Conservation (phyloP, 2,797 vertebrate genomes). For the Sebastes melanostomus region DNA sequence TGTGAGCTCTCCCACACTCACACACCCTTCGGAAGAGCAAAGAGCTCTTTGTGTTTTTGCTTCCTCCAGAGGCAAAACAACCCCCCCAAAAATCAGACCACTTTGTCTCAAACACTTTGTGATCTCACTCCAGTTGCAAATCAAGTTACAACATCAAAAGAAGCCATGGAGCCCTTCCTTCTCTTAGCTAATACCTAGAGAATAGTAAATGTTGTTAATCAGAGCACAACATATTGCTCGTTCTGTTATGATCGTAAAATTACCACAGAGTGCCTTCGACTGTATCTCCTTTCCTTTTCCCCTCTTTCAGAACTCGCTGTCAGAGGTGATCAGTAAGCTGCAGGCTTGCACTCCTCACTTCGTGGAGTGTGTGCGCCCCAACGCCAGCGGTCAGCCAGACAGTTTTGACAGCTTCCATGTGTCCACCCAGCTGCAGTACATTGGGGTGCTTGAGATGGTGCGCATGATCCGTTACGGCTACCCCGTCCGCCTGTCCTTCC, state of each 20-base stretch:
- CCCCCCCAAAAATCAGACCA: conserved; percentile 46
- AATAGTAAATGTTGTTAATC: background rate
- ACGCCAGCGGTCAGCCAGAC: conserved; percentile 83
- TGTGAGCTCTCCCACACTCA: conserved; percentile 32
- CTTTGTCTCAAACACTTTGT: conserved; percentile 53
- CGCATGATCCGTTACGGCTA: conserved; percentile 92
- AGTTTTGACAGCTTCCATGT: conserved; percentile 91
- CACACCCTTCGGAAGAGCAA: conserved; percentile 32
- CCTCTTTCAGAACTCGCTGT: conserved; percentile 86
- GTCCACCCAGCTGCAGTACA: conserved; percentile 92
- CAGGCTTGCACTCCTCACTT: conserved; percentile 89
- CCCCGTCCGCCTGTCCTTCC: conserved; percentile 89
- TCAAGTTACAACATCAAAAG: conserved; percentile 29
- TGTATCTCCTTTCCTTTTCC: background rate
- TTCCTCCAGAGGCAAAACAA: conserved; percentile 46
- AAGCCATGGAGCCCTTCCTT: background rate
- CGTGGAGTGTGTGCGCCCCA: conserved; percentile 92
- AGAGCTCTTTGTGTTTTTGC: conserved; percentile 64
- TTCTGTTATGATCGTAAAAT: background rate
- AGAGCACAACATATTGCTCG: background rate
- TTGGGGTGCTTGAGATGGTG: conserved; percentile 94
- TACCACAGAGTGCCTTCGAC: background rate
- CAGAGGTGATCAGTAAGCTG: conserved; percentile 89
- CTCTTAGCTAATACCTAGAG: background rate
- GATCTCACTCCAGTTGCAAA: conserved; percentile 34